Percentiles rank a stretch among this genome's conserved stretches.
Conservation (phyloP, 2,888 invertebrate species). For the Harpalus rufipes region DNA sequence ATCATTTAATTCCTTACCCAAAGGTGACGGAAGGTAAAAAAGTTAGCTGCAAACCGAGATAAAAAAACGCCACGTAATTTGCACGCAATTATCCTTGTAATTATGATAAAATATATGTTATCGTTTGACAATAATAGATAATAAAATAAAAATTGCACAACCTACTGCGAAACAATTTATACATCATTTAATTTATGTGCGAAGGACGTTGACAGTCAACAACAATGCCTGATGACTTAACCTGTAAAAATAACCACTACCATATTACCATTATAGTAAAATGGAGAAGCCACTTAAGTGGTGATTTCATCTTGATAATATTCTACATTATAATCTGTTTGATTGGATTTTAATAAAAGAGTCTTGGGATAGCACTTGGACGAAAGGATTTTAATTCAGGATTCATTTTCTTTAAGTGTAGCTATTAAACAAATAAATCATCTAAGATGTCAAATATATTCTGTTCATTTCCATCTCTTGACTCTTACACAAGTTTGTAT, state of each 20-base stretch:
- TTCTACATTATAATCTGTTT: neutral
- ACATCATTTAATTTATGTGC: constrained; percentile 60
- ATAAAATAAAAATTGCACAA: constrained; percentile 56
- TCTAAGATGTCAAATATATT: too few species aligned
- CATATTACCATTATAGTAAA: too few species aligned
- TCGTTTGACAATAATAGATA: constrained; percentile 31
- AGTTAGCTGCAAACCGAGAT: neutral
- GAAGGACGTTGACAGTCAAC: constrained; percentile 56
- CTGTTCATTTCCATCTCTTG: too few species aligned
- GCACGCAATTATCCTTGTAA: constrained; percentile 1
- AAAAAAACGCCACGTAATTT: neutral
- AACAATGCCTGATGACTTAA: constrained; percentile 62
- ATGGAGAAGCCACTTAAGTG: too few species aligned
- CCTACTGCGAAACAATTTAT: constrained; percentile 40
- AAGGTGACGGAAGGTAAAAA: too few species aligned
- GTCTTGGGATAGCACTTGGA: too few species aligned
- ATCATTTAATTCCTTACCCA: too few species aligned
- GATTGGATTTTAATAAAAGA: too few species aligned
- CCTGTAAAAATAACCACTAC: constrained; percentile 57
- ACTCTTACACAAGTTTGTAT: too few species aligned
- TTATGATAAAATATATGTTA: constrained; percentile 20
- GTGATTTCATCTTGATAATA: neutral
- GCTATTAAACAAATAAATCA: too few species aligned
- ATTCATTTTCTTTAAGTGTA: too few species aligned
- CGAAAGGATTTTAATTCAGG: too few species aligned